phyloP scores from a whole-genome alignment of 2,797 vertebrate genomes.

The Lepus townsendii region DNA sequence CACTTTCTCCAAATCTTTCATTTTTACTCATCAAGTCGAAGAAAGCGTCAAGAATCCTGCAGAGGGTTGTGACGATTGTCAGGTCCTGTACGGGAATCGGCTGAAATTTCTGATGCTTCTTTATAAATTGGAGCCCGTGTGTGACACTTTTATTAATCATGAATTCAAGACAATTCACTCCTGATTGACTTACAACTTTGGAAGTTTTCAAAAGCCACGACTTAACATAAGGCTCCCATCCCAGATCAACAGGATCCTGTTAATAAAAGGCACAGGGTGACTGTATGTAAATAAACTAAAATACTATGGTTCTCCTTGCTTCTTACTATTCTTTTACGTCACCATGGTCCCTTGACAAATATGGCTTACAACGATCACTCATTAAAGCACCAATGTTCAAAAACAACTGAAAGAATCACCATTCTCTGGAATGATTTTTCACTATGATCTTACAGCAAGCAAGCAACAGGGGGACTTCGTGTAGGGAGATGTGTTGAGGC shows the following conservation, averaged over 20 bases:
- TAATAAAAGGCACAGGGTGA: slow-evolving; percentile 32
- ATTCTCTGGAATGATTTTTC: background rate
- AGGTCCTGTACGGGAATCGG: slow-evolving; percentile 78
- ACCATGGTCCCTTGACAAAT: background rate
- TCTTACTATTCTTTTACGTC: background rate
- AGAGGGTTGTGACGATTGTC: slow-evolving; percentile 81
- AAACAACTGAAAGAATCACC: background rate
- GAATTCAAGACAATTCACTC: slow-evolving; percentile 70
- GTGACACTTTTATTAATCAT: slow-evolving; percentile 82
- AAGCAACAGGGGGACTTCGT: background rate
- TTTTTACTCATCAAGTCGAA: slow-evolving; percentile 84
- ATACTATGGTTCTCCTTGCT: background rate
- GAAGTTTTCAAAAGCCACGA: slow-evolving; percentile 82
- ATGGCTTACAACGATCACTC: background rate
- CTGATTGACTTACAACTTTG: slow-evolving; percentile 60
- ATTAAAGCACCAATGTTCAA: background rate
- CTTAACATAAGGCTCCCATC: slow-evolving; percentile 83
- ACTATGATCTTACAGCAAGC: background rate
- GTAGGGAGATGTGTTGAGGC: background rate
- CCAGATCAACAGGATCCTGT: slow-evolving; percentile 84
- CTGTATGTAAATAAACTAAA: slow-evolving; percentile 17
- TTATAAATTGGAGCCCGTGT: slow-evolving; percentile 79
- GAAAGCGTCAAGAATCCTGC: slow-evolving; percentile 85
- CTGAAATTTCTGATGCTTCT: slow-evolving; percentile 71
- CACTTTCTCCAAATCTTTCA: slow-evolving; percentile 67